Evolutionary conservation across 2,888 invertebrate species (phyloP).

Genomic region (Tachina lurida): DNA sequence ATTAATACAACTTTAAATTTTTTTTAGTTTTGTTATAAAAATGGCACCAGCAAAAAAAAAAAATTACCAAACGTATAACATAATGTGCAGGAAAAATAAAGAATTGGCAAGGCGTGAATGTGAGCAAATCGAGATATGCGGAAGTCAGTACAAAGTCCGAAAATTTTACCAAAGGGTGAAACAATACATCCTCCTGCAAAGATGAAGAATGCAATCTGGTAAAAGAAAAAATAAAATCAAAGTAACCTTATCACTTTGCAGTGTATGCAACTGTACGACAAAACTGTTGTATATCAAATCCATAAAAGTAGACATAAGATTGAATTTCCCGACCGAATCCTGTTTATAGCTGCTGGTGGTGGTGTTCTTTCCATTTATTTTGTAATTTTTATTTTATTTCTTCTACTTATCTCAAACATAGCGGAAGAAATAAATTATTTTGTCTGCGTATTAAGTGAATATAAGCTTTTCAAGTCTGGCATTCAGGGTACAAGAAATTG

Average conservation of each 20-base stretch:
- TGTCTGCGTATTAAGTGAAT: slow-evolving; percentile 44
- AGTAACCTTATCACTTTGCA: background rate
- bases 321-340: slow-evolving; percentile 48
- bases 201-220: no score
- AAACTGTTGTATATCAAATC: slow-evolving; percentile 17
- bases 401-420: slow-evolving; percentile 19
- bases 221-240: background rate
- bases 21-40: no score
- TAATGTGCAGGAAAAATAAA: no score
- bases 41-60: no score
- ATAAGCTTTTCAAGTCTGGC: slow-evolving; percentile 22
- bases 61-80: no score
- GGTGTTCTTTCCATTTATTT: background rate
- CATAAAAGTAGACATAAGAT: slow-evolving; percentile 39
- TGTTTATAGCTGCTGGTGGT: background rate
- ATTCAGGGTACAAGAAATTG: background rate
- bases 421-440: slow-evolving; percentile 65
- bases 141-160: no score
- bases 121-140: no score
- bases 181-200: no score
- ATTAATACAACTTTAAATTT: no score
- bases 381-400: background rate
- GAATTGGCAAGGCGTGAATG: no score
- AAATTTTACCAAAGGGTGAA: no score
- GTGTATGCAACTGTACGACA: background rate